Percentiles rank a stretch among this genome's conserved stretches.
Evolutionary conservation across 2,797 vertebrate species (phyloP).

Genomic region (Lepus oiostolus): DNA sequence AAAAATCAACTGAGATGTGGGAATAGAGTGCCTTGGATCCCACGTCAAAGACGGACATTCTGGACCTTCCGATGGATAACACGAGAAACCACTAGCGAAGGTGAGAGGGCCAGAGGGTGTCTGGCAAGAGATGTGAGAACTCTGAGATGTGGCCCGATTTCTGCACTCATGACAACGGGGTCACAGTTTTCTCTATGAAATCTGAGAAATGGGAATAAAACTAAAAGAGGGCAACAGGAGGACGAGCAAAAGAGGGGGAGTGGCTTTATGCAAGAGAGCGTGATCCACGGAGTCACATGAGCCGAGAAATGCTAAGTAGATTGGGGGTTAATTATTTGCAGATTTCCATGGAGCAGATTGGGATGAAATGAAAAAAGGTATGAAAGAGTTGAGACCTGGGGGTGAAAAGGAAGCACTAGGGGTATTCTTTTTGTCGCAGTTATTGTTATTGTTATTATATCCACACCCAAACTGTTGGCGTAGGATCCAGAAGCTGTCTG

Average conservation of each 20-base stretch:
- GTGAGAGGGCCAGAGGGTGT: neutral
- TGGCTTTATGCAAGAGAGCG: neutral
- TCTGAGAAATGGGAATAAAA: neutral
- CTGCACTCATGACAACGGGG: neutral
- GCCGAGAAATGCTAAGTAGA: neutral
- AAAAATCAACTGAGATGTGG: neutral
- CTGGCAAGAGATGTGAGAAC: neutral
- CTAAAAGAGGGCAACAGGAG: neutral
- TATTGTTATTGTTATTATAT: constrained; percentile 37
- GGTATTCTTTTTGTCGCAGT: neutral
- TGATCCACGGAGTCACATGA: neutral
- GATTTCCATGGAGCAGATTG: neutral
- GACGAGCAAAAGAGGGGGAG: neutral
- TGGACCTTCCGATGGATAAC: neutral
- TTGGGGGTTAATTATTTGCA: neutral
- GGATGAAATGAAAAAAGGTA: neutral
- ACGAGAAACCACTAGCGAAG: neutral
- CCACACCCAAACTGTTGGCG: constrained; percentile 62
- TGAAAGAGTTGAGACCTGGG: neutral
- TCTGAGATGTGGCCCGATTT: neutral
- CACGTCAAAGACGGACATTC: neutral
- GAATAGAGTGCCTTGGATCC: neutral
- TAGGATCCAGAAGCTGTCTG: constrained; percentile 60
- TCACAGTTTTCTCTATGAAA: neutral
- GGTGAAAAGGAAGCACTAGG: neutral